phyloP scores from a whole-genome alignment of 2,113 vertebrate species.

The Bufo bufo region DNA sequence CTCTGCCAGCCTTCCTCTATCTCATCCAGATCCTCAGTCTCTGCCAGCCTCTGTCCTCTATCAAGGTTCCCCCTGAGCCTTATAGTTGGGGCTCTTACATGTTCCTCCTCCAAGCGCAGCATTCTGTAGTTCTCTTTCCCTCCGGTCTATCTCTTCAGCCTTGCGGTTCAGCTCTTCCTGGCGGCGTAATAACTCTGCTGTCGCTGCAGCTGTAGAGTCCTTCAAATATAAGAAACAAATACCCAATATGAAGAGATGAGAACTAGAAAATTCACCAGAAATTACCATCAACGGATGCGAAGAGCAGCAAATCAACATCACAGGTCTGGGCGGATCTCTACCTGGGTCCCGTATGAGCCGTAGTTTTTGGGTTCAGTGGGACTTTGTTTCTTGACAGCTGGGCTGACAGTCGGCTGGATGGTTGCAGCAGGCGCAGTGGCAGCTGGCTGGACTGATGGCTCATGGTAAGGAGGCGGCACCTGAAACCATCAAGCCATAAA shows the following conservation, averaged over 20 bases:
- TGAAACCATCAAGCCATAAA: not conserved
- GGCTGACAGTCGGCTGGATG: constrained; percentile 65
- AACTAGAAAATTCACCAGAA: too few relatives aligned
- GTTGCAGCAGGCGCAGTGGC: constrained; percentile 52
- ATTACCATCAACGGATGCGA: too few relatives aligned
- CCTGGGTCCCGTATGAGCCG: constrained; percentile 89
- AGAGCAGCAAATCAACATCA: not conserved
- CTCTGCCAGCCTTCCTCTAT: too few relatives aligned
- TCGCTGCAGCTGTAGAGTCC: constrained; percentile 76
- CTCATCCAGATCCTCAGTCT: too few relatives aligned
- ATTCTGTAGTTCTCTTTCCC: constrained; percentile 86
- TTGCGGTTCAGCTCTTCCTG: constrained; percentile 95
- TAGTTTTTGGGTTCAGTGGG: constrained; percentile 89
- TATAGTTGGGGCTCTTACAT: constrained; percentile 65
- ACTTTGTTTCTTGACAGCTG: constrained; percentile 73
- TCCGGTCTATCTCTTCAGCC: constrained; percentile 87
- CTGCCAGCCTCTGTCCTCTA: too few relatives aligned
- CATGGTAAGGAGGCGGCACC: constrained; percentile 79
- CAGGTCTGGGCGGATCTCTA: constrained; percentile 52
- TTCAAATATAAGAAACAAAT: not conserved
- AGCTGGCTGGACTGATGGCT: constrained; percentile 60
- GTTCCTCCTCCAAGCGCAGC: constrained; percentile 77
- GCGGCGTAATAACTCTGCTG: constrained; percentile 85
- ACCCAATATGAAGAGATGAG: too few relatives aligned
- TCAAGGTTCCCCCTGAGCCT: not conserved